Evolutionary conservation across 2,113 vertebrate species (phyloP).

Genomic region (Rallus limicola): DNA sequence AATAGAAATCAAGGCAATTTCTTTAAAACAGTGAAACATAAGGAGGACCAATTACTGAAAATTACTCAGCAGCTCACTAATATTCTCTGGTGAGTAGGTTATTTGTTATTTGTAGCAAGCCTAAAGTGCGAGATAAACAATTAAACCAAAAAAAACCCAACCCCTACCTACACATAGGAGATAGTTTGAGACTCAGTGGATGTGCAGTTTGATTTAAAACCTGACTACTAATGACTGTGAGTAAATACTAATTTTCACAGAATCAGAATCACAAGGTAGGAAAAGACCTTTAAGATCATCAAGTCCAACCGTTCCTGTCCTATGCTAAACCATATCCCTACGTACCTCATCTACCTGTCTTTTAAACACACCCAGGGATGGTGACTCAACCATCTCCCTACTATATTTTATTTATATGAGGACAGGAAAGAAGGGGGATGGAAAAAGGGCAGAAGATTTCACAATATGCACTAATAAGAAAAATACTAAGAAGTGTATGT

Average conservation of each 20-base stretch:
- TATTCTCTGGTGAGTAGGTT: neutral
- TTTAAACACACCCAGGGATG: too few species aligned
- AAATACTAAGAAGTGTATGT: neutral
- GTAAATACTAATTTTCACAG: neutral
- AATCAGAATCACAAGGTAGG: too few species aligned
- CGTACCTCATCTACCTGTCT: too few species aligned
- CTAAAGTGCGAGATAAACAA: neutral
- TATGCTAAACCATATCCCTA: too few species aligned
- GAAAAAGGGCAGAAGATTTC: neutral
- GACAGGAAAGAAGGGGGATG: neutral
- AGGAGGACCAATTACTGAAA: neutral
- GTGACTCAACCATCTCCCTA: too few species aligned
- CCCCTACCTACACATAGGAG: neutral
- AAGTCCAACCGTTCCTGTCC: too few species aligned
- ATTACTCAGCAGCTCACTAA: neutral
- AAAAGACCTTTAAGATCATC: too few species aligned
- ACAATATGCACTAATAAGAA: neutral
- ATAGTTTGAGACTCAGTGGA: neutral
- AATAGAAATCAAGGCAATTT: neutral
- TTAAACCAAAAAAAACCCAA: neutral
- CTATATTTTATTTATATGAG: neutral
- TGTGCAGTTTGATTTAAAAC: neutral
- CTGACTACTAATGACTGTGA: neutral
- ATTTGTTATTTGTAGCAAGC: neutral
- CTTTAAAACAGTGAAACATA: neutral